Evolutionary conservation across 92 coral and sea anemone species (phyloP), one percentile per base, ranked within the genome.

Genomic region (Actinernus sp.): DNA sequence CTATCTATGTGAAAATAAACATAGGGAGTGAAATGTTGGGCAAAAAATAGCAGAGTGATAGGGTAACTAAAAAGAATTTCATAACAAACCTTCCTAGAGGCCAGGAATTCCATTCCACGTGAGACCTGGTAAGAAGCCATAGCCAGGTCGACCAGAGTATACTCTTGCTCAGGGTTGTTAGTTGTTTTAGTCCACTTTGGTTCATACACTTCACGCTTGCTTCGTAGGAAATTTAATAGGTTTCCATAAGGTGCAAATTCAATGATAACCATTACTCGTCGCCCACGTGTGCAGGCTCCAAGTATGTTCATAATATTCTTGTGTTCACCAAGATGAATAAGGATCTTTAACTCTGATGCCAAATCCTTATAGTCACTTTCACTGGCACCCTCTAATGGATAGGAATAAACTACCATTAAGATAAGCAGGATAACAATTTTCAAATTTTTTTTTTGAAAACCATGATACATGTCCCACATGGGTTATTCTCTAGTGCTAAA

Each of bases 171-270:
- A 22, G 93, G 93, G 54, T 81, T 79, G 69, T 54, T 81, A 3
- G 73, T 43, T 2, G 82, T 68, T 52, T 87, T 87, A 24, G 58
- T 46, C 93, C 93, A 87, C 36, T 73, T 67, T 30, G 81, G 82
- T 18, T 81, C 60, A 60, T 74, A 87, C 11, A 87, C 60, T 22
- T 65, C 67, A 49, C 93, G 84, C 52, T 48, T 73, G 26, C 49
- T 48, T 27, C 93, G 68, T 38, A 87, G 70, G 63, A 87, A 87
- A 17, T 62, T 38, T 22, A 81, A 58, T 58, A 86, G 60, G 79
- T 75, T 63, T n/a, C 92, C 92, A 65, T 86, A 63, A 5, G 92
- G 92, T 39, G 87, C 85, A 50, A 73, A 86, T 69, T 86, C 92
- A 30, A 86, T 68, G 47, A 86, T 86, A 34, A 86, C 65, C 78